Evolutionary conservation across 2,113 vertebrate species (phyloP).

Genomic region (Erinaceus europaeus): DNA sequence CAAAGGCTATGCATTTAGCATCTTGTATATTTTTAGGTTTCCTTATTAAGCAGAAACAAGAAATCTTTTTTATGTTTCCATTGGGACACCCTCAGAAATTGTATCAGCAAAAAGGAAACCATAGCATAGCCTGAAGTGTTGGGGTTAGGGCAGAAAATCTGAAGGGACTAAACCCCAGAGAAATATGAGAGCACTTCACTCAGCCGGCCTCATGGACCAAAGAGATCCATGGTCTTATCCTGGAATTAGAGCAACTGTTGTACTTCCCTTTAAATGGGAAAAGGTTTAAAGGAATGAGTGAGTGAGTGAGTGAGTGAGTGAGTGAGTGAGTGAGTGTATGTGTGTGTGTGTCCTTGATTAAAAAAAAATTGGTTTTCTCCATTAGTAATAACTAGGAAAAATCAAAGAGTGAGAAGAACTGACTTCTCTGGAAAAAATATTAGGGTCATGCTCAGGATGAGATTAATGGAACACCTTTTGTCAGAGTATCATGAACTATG

Average conservation of each 20-base stretch:
- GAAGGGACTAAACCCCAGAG: background rate
- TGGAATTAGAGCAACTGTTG: background rate
- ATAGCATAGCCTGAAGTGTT: conserved; percentile 64
- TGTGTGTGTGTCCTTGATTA: background rate
- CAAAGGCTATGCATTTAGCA: conserved; percentile 63
- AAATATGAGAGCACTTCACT: background rate
- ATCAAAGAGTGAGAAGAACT: background rate
- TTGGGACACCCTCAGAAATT: conserved; percentile 50
- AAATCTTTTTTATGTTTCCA: conserved; percentile 71
- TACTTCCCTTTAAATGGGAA: background rate
- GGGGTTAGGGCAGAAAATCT: conserved; percentile 53
- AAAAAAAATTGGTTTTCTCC: background rate
- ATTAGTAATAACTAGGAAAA: background rate
- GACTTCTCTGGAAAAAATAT: background rate
- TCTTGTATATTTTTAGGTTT: conserved; percentile 74
- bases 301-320: background rate
- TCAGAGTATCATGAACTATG: too few relatives aligned
- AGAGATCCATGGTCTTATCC: background rate
- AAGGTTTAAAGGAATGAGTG: background rate
- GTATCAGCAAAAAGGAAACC: conserved; percentile 66
- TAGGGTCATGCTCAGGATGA: too few relatives aligned
- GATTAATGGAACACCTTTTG: too few relatives aligned
- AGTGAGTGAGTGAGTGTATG: background rate
- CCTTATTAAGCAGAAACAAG: conserved; percentile 76
- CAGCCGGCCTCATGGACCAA: background rate